These are phyloP conservation scores for Mustelus asterias DNA, from an alignment of 2,113 vertebrate species.

Conservation along the genomic window DNA sequence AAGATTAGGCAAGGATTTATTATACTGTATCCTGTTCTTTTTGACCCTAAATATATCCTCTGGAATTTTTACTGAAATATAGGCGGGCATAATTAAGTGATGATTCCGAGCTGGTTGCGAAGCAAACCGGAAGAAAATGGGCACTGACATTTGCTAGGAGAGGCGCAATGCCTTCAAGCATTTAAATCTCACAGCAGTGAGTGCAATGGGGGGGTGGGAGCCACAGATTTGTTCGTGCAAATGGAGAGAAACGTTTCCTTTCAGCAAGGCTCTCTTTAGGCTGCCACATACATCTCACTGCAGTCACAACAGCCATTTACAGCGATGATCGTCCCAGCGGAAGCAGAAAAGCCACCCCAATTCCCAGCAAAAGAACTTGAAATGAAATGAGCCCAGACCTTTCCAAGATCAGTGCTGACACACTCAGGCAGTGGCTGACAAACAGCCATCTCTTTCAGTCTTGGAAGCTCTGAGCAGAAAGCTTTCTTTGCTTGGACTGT, in stretches of 20 bases:
- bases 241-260: not conserved
- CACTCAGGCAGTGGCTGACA: not conserved
- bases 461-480: not conserved
- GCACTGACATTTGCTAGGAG: not conserved
- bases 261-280: not conserved
- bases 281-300: not conserved
- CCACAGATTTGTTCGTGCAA: not conserved
- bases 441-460: not conserved
- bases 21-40: not conserved
- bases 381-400: too few species aligned
- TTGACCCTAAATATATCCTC: not conserved
- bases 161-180: not conserved
- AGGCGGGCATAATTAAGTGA: not conserved
- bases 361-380: not conserved
- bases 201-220: not conserved
- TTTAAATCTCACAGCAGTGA: not conserved
- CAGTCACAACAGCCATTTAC: not conserved
- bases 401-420: not conserved
- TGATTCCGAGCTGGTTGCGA: not conserved
- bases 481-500: not conserved
- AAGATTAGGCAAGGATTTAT: not conserved
- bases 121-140: not conserved
- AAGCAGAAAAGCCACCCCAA: not conserved
- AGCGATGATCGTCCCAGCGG: not conserved
- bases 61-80: not conserved